Conservation (phyloP, 1,140 invertebrate species). For the Tetranychus urticae region DNA sequence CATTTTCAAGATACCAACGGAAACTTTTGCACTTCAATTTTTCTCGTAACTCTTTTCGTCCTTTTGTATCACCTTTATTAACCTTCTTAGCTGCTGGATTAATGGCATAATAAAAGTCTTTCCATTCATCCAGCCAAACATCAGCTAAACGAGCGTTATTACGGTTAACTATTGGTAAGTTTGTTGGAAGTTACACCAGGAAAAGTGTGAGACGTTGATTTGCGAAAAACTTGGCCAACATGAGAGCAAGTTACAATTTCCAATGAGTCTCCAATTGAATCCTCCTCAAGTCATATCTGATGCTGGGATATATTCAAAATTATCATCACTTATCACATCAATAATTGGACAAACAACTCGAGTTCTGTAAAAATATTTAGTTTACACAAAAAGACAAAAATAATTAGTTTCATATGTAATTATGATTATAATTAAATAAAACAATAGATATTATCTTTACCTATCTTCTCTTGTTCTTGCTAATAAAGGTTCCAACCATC, state of each 20-base stretch:
- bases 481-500: conserved; percentile 70
- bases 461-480: too few species aligned
- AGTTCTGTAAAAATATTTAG: conserved; percentile 28
- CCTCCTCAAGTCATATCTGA: conserved; percentile 91
- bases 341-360: conserved; percentile 93
- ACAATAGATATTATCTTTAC: neutral
- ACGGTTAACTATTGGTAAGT: conserved; percentile 94
- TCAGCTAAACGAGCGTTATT: conserved; percentile 87
- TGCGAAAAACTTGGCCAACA: conserved; percentile 90
- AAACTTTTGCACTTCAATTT: conserved; percentile 83
- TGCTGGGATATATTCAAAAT: conserved; percentile 71
- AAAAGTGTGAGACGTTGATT: conserved; percentile 96
- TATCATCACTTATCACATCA: conserved; percentile 85
- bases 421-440: neutral
- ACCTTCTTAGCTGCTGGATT: conserved; percentile 75
- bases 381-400: conserved; percentile 1
- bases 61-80: conserved; percentile 58
- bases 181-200: conserved; percentile 90
- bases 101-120: conserved; percentile 92
- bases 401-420: neutral
- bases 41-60: conserved; percentile 44
- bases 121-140: conserved; percentile 95
- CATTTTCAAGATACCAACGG: conserved; percentile 78
- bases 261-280: conserved; percentile 86
- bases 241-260: conserved; percentile 76